Evolutionary conservation across 2,888 invertebrate species (phyloP), one percentile per base, ranked within the genome.

Genomic region (Timandra comae): DNA sequence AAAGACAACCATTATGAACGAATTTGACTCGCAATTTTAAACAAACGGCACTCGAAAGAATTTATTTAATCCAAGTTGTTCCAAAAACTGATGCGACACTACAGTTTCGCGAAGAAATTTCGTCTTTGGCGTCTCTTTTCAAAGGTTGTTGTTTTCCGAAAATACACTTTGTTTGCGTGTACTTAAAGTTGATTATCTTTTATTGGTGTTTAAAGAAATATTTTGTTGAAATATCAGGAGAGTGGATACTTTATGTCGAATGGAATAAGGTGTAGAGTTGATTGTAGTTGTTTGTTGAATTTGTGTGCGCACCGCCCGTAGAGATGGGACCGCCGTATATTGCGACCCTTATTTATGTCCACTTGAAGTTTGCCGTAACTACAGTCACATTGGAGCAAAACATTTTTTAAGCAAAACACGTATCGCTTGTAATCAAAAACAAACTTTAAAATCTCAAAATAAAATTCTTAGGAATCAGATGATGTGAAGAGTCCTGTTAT

Each of bases 311-410:
- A 59, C 68, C 74, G 65, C 71, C 71, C 70, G 78, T 67, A 52
- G 72, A 68, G 79, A 71, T 71, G 72, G 70, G 70, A 74, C 76
- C 72, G 66, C 74, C 74, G 68, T 79, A 82, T 81, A 79, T 79
- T 78, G 77, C 71, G 74, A 65, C 73, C 77, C 73, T 82, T 85
- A 82, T 84, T 84, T 84, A 84, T 79, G 80, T 78, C 78, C 81
- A 78, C 80, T 82, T 77, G 71, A 80, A 82, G 77, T 79, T 82
- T 67, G 68, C 63, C 62, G 69, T 68, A 74, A 62, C 69, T 71
- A 73, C 70, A 67, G 64, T 59, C 63, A 66, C 63, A 63, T 59
- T 56, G 63, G 63, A 60, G 56, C 63, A 52, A 24, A 24, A 54
- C 52, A 49, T 60, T 59, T 66, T 69, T 74, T 73, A 68, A 69